These are phyloP conservation scores for Bos taurus DNA, from an alignment of 2,113 vertebrate genomes.

Conservation along the genomic window ARS-UCD2.0 NC_037333.1:48566501-48567000, in stretches of 20 bases:
- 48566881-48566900: not conserved
- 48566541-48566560: not conserved
- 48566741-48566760: not conserved
- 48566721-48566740: not conserved
- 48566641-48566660: not conserved
- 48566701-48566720: not conserved
- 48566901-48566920: no score
- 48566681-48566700: not conserved
- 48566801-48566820: not conserved
- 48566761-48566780: rapidly evolving
- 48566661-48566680: not conserved
- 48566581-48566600: not conserved
- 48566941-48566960: not conserved
- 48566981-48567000: not conserved
- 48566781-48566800: not conserved
- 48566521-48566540: not conserved
- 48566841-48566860: not conserved
- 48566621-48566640: not conserved
- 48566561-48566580: not conserved
- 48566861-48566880: not conserved
- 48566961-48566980: not conserved
- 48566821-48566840: rapidly evolving
- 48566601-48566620: not conserved
- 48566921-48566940: rapidly evolving
- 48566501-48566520: not conserved